Conservation (phyloP, 2,113 vertebrate species). For the Protobothrops mucrosquamatus region DNA sequence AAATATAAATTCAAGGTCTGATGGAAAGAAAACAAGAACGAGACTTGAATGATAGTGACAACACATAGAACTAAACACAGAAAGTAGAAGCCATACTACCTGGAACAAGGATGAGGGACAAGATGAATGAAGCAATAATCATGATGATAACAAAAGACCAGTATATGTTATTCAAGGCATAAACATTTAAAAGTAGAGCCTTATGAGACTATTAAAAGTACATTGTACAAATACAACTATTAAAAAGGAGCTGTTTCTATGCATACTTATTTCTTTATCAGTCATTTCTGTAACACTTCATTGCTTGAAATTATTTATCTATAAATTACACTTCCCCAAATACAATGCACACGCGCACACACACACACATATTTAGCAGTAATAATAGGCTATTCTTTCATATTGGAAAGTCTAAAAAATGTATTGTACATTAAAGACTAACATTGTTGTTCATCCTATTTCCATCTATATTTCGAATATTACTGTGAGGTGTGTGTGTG, state of each 20-base stretch:
- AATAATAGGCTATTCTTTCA: background rate
- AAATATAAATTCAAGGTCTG: slow-evolving; percentile 19
- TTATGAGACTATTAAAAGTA: background rate
- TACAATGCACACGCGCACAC: too few species aligned
- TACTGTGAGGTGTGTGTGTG: background rate
- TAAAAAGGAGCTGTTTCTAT: background rate
- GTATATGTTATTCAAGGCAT: background rate
- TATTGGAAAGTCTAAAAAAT: background rate
- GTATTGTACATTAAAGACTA: background rate
- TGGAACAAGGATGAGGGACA: slow-evolving; percentile 13
- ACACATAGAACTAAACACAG: background rate
- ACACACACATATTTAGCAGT: background rate
- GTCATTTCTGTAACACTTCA: background rate
- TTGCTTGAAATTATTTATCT: background rate
- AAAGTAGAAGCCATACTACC: background rate
- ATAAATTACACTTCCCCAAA: background rate
- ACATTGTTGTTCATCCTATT: background rate
- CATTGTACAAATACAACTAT: background rate
- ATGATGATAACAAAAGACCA: background rate
- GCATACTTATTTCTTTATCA: background rate
- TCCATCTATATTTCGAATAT: background rate
- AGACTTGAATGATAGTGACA: slow-evolving; percentile 1
- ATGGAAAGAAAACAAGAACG: slow-evolving; percentile 24
- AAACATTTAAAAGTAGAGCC: background rate
- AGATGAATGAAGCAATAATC: slow-evolving; percentile 13